Evolutionary conservation across 2,797 vertebrate species (phyloP), one percentile per base, ranked within the genome.

Genomic region (Pelochelys cantorii): DNA sequence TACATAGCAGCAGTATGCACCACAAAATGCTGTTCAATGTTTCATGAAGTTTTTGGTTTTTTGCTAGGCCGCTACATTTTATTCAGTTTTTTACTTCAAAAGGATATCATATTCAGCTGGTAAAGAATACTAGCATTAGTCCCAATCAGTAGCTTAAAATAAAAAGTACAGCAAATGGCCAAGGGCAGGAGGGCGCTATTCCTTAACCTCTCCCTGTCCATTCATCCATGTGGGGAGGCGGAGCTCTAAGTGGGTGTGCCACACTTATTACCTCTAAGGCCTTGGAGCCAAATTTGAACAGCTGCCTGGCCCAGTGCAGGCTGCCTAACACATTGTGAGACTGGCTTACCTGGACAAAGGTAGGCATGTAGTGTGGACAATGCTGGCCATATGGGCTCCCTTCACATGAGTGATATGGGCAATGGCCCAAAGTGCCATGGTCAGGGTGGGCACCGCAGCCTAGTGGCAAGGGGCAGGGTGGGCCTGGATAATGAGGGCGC

Each of bases 11-110:
- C 80, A n/a, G 54, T 0, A 74, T 9, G 55, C 4, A 14, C 17
- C 18, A 20, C 56, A 53, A 78, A 82, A 57, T 0, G 1, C 11
- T 22, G 23, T 20, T 14, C 27, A n/a, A 7, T 53, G 34, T 75
- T 93, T 65, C 85, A 31, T 65, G 91, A 90, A 48, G 42, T 48
- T 48, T 48, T 48, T 48, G 74, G 54, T 92, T 13, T 92, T 91
- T 5, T 56, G 53, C 6, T 34, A 68, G 3, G 37, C 94, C 83
- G 54, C 17, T 53, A 23, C 0, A 95, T 59, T 42, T 90, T 94
- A 37, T 90, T 74, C 79, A 96, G 6, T 83, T 89, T n/a, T 97
- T 95, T 90, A 93, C 93, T 97, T 94, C 94, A 85, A 87, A 86
- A 83, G 52, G 52, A 52, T 85, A 52, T 77, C 82, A 65, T 87